Conservation (phyloP, 1,140 invertebrate species). For the Pachypeltis micranthus region DNA sequence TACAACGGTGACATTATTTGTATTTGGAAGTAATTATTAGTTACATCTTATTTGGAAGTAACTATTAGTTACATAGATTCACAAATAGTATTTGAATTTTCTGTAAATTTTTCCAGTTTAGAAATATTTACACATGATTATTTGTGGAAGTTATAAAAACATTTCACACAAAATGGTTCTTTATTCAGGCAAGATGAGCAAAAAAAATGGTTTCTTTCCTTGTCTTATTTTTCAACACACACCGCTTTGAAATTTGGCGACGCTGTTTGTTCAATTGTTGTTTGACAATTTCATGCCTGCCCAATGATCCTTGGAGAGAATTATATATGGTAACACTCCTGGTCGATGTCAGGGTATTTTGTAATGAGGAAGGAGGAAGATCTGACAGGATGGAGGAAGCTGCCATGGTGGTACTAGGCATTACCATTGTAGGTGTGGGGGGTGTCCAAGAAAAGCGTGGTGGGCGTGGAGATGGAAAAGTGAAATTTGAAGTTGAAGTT, state of each 20-base stretch:
- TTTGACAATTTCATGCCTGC: not conserved
- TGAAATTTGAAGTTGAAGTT: not conserved
- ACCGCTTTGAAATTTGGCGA: conserved; percentile 4
- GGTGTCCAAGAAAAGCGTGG: not conserved
- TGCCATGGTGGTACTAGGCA: not conserved
- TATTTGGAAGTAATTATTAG: too few species aligned
- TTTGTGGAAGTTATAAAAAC: too few species aligned
- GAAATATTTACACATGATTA: too few species aligned
- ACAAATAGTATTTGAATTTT: too few species aligned
- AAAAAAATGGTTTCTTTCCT: conserved; percentile 3
- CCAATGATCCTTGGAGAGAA: not conserved
- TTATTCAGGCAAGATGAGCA: too few species aligned
- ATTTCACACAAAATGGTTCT: too few species aligned
- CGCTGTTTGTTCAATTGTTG: not conserved
- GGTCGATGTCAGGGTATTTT: not conserved
- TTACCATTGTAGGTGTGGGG: too few species aligned
- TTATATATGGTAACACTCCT: not conserved
- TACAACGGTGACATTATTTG: too few species aligned
- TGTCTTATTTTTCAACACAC: not conserved
- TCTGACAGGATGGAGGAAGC: not conserved
- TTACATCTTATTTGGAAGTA: too few species aligned
- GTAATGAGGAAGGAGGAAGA: conserved; percentile 2
- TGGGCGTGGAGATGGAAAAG: not conserved
- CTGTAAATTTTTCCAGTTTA: too few species aligned
- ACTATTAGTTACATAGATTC: too few species aligned